These are phyloP conservation scores for Scaptomyza parva DNA, from an alignment of 2,888 invertebrate genomes.

Conservation along the genomic window DNA sequence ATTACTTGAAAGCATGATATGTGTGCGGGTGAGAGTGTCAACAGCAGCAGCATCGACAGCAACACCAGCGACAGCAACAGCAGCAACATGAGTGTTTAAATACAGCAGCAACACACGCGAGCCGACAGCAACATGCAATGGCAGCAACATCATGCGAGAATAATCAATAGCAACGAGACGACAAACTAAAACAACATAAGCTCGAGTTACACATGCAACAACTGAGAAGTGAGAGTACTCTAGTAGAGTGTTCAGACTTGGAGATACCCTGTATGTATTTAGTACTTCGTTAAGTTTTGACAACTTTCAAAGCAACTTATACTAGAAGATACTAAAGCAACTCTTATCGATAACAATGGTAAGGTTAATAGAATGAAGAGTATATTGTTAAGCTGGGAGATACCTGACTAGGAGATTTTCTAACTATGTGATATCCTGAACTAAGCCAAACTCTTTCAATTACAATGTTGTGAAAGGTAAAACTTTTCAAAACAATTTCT, in stretches of 20 bases:
- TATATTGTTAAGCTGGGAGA: too few relatives aligned
- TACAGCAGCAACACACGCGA: slow-evolving; percentile 10
- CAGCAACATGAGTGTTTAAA: slow-evolving; percentile 5
- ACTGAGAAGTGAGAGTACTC: not conserved
- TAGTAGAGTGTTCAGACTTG: not conserved
- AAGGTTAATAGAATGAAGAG: too few relatives aligned
- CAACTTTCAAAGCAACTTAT: too few relatives aligned
- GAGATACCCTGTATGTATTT: not conserved
- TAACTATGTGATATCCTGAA: too few relatives aligned
- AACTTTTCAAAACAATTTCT: too few relatives aligned
- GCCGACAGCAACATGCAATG: slow-evolving; percentile 15
- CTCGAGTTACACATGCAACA: not conserved
- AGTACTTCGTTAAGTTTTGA: too few relatives aligned
- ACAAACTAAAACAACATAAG: slow-evolving; percentile 5
- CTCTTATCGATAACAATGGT: too few relatives aligned
- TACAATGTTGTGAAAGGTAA: too few relatives aligned
- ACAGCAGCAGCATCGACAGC: slow-evolving; percentile 36
- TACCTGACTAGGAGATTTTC: too few relatives aligned
- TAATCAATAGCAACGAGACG: slow-evolving; percentile 10
- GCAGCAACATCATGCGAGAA: slow-evolving; percentile 1
- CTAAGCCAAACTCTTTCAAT: too few relatives aligned
- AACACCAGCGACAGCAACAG: slow-evolving; percentile 23
- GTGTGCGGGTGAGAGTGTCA: slow-evolving; percentile 60
- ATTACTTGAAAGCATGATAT: slow-evolving; percentile 32
- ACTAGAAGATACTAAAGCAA: too few relatives aligned